A percentile compares a stretch with the other conserved stretches of the same genome.
Evolutionary conservation across 2,888 invertebrate species (phyloP).

Genomic region (Tubulanus polymorphus): DNA sequence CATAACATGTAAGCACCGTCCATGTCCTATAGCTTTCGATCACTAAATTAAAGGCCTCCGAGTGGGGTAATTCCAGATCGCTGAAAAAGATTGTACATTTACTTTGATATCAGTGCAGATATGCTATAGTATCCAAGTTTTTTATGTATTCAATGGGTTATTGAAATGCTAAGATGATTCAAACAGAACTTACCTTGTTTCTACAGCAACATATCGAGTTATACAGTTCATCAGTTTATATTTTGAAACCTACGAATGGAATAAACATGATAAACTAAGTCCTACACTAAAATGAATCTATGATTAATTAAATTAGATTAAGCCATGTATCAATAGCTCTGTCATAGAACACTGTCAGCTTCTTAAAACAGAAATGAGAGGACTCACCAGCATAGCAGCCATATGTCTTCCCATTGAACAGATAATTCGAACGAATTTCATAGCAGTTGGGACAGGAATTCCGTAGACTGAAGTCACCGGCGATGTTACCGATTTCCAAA

Average conservation of each 20-base stretch:
- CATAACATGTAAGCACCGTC: slow-evolving; percentile 35
- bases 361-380: too few relatives aligned
- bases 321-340: too few relatives aligned
- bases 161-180: too few relatives aligned
- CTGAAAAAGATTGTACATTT: slow-evolving; percentile 44
- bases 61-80: slow-evolving; percentile 46
- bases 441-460: slow-evolving; percentile 66
- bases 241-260: slow-evolving; percentile 53
- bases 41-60: slow-evolving; percentile 42
- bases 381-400: slow-evolving; percentile 57
- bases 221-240: slow-evolving; percentile 35
- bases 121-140: too few relatives aligned
- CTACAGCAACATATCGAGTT: slow-evolving; percentile 37
- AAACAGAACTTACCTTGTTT: slow-evolving; percentile 28
- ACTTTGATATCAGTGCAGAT: too few relatives aligned
- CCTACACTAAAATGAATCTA: too few relatives aligned
- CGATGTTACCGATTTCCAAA: slow-evolving; percentile 28
- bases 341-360: too few relatives aligned
- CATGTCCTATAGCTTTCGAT: slow-evolving; percentile 29
- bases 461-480: slow-evolving; percentile 58
- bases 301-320: too few relatives aligned
- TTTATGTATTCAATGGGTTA: too few relatives aligned
- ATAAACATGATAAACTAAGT: too few relatives aligned
- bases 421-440: slow-evolving; percentile 71
- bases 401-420: slow-evolving; percentile 62